phyloP scores from a whole-genome alignment of 2,797 vertebrate species.

The Sebastes matsubarae region DNA sequence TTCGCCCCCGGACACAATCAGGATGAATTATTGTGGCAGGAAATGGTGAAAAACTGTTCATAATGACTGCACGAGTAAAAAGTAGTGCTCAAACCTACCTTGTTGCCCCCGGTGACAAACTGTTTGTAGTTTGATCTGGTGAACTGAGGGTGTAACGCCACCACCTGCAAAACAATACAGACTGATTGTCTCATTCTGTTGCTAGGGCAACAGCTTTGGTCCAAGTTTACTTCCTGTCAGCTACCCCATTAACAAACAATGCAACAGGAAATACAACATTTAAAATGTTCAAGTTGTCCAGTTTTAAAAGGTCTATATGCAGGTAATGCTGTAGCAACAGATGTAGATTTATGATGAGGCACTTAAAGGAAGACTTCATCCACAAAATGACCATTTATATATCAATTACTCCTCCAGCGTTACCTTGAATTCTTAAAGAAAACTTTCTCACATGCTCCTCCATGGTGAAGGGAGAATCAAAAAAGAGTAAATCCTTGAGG shows the following conservation, averaged over 20 bases:
- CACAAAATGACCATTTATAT: not conserved
- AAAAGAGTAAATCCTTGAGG: not conserved
- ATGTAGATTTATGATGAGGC: not conserved
- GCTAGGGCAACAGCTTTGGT: not conserved
- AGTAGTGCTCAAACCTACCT: slow-evolving; percentile 82
- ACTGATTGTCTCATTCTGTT: not conserved
- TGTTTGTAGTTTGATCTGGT: slow-evolving; percentile 95
- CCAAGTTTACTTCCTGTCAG: not conserved
- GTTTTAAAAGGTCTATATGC: not conserved
- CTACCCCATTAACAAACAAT: not conserved
- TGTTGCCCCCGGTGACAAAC: slow-evolving; percentile 97
- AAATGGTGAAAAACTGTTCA: slow-evolving; percentile 39
- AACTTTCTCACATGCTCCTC: not conserved
- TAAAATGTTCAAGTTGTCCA: no score
- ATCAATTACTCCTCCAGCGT: not conserved
- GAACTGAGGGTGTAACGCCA: slow-evolving; percentile 95
- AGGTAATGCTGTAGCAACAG: not conserved
- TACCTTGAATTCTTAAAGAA: not conserved
- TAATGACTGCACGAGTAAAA: slow-evolving; percentile 26
- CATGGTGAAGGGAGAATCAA: not conserved
- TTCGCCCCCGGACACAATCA: slow-evolving; percentile 56
- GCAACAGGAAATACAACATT: not conserved
- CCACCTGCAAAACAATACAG: slow-evolving; percentile 71
- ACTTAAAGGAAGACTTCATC: not conserved
- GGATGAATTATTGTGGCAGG: slow-evolving; percentile 48